Evolutionary conservation across 2,113 vertebrate species (phyloP), one percentile per base, ranked within the genome.

Genomic region (Gallinago paraguaiae): DNA sequence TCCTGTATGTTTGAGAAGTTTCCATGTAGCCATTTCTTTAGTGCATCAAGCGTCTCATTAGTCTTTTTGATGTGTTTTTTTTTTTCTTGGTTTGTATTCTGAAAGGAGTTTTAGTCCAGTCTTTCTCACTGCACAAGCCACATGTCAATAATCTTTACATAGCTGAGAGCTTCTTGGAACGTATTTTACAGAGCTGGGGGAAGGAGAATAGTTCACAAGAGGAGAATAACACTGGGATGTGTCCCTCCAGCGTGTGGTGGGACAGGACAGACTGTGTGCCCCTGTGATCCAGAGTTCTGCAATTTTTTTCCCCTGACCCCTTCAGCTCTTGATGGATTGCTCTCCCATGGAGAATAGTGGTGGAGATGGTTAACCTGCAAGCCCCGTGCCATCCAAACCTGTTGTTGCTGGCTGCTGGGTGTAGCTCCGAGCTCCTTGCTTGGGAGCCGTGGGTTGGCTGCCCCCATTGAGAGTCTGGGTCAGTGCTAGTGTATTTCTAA

Each of bases 11-110:
- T 84, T 88, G 88, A 94, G 78, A 96, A 48, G 64, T 88, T 95
- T 92, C 93, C 90, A 78, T 3, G 12, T 69, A 93, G 22, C 80
- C 51, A 11, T 92, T 94, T 67, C 37, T 91, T 93, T 93, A 91
- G 72, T 77, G 50, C 2, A 6, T n/a, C 64, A 56, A 90, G 31
- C 0, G 0, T 93, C 80, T 94, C 76, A 78, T 90, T 86, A 88
- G 68, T 88, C 88, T 96, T 96, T 90, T 60, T 82, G 45, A 91
- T 92, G 30, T 69, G 3, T 41, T 67, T 43, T 63, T 68, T 63
- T 63, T 75, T 59, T 9, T 33, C 27, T 83, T 69, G 23, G 31
- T 95, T 84, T 84, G 13, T 67, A 22, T 86, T 86, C 51, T 86
- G 68, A 67, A 93, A 92, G 39, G 65, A 70, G 17, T 75, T 95